phyloP scores from a whole-genome alignment of 2,797 vertebrate genomes.

The Scleropages formosus region DNA sequence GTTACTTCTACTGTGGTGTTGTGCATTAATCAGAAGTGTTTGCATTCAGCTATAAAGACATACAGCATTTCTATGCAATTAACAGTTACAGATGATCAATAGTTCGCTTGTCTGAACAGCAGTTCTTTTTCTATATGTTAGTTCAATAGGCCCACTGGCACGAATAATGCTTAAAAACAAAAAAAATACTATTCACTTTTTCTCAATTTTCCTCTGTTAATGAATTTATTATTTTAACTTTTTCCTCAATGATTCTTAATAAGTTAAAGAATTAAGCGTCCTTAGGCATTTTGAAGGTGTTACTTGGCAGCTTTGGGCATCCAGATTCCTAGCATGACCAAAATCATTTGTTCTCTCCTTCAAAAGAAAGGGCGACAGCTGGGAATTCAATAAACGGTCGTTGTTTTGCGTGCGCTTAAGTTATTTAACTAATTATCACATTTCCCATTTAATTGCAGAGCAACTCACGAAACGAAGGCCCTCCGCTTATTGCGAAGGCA shows the following conservation, averaged over 20 bases:
- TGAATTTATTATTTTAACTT: neutral
- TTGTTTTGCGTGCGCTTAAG: slow-evolving; percentile 52
- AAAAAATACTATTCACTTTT: no score
- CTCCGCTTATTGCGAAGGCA: neutral
- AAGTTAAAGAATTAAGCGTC: no score
- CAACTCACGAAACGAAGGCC: neutral
- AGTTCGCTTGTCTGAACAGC: no score
- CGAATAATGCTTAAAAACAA: no score
- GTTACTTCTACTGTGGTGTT: neutral
- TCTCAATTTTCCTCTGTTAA: neutral
- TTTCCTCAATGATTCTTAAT: slow-evolving; percentile 13
- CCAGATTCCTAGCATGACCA: slow-evolving; percentile 44
- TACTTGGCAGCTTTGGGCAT: slow-evolving; percentile 34
- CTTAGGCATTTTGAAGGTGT: neutral
- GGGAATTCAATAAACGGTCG: slow-evolving; percentile 42
- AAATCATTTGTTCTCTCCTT: slow-evolving; percentile 48
- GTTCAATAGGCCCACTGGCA: neutral
- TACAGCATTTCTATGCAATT: neutral
- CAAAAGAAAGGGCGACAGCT: slow-evolving; percentile 51
- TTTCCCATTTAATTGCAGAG: slow-evolving; percentile 24
- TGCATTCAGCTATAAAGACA: neutral
- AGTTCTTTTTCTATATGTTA: no score
- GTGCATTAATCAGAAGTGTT: slow-evolving; percentile 6
- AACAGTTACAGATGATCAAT: neutral
- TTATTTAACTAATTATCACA: slow-evolving; percentile 63